These are phyloP conservation scores for Palloptera scutellata DNA, from an alignment of 2,888 invertebrate genomes.

Conservation along the genomic window DNA sequence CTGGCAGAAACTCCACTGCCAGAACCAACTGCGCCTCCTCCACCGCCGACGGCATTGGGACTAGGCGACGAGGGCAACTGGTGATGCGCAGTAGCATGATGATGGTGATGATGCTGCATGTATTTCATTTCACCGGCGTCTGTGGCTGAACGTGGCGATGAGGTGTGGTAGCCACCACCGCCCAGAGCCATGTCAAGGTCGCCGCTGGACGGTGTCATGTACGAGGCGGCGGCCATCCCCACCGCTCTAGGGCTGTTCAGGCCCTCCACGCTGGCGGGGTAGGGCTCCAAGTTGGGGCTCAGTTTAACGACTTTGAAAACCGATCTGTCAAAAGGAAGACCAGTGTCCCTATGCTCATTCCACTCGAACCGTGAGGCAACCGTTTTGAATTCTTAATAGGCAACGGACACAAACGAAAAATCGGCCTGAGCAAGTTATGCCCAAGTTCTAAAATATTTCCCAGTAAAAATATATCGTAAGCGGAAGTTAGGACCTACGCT, in stretches of 20 bases:
- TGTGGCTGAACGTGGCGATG: slow-evolving; percentile 83
- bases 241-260: slow-evolving; percentile 71
- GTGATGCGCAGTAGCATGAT: slow-evolving; percentile 80
- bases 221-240: slow-evolving; percentile 96
- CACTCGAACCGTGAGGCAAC: slow-evolving; percentile 65
- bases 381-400: slow-evolving; percentile 62
- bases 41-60: slow-evolving; percentile 67
- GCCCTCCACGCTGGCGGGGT: slow-evolving; percentile 67
- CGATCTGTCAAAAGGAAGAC: slow-evolving; percentile 64
- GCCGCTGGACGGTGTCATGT: slow-evolving; percentile 86
- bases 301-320: slow-evolving; percentile 66
- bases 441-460: slow-evolving; percentile 34
- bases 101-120: slow-evolving; percentile 85
- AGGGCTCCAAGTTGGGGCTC: slow-evolving; percentile 67
- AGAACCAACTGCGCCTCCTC: slow-evolving; percentile 54
- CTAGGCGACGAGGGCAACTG: slow-evolving; percentile 75
- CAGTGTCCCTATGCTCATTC: slow-evolving; percentile 65
- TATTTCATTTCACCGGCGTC: slow-evolving; percentile 96
- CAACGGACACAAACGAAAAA: slow-evolving; percentile 49
- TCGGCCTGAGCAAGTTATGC: slow-evolving; percentile 29
- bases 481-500: neutral
- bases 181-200: slow-evolving; percentile 78
- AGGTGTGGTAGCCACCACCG: slow-evolving; percentile 77
- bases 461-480: neutral
- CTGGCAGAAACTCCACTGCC: slow-evolving; percentile 44